These are phyloP conservation scores for Hedychridium roseum DNA, from an alignment of 2,888 invertebrate species.

Conservation along the genomic window DNA sequence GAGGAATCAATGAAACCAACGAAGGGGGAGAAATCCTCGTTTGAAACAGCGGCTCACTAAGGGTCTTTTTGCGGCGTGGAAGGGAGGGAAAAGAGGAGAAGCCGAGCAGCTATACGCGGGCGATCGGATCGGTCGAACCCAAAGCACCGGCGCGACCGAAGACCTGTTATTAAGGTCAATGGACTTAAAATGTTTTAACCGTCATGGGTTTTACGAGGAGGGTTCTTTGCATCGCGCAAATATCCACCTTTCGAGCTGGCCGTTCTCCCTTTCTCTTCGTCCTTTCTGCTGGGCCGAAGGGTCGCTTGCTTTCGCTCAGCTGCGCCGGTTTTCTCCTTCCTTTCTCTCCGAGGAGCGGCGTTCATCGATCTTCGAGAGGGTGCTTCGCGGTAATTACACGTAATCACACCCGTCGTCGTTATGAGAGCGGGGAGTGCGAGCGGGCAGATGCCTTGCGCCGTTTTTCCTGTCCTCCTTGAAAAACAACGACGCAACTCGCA, in stretches of 20 bases:
- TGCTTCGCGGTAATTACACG: constrained; percentile 41
- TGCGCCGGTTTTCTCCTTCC: constrained; percentile 5
- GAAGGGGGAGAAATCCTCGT: no score
- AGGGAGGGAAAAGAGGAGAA: constrained; percentile 4
- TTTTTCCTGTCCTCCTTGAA: constrained; percentile 28
- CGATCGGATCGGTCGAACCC: constrained; percentile 23
- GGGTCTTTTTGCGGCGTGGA: not conserved
- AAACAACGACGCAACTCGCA: no score
- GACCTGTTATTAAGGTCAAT: constrained; percentile 50
- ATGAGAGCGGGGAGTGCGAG: constrained; percentile 33
- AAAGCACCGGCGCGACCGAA: constrained; percentile 28
- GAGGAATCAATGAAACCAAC: no score
- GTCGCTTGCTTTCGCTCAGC: not conserved
- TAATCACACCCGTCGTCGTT: constrained; percentile 49
- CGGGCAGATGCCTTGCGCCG: constrained; percentile 42
- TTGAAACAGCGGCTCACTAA: no score
- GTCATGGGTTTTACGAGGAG: constrained; percentile 42
- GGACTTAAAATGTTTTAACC: constrained; percentile 46
- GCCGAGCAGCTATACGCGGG: constrained; percentile 4
- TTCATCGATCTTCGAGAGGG: constrained; percentile 35
- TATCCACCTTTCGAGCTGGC: constrained; percentile 42
- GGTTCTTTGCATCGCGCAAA: constrained; percentile 31
- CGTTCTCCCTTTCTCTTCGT: constrained; percentile 13
- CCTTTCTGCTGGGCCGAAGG: constrained; percentile 1
- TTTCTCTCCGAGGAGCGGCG: constrained; percentile 23